Base-by-base conservation (phyloP, 30 jellyfish, hydroid and myxozoan genomes). In the Aurelia coerulea region DNA sequence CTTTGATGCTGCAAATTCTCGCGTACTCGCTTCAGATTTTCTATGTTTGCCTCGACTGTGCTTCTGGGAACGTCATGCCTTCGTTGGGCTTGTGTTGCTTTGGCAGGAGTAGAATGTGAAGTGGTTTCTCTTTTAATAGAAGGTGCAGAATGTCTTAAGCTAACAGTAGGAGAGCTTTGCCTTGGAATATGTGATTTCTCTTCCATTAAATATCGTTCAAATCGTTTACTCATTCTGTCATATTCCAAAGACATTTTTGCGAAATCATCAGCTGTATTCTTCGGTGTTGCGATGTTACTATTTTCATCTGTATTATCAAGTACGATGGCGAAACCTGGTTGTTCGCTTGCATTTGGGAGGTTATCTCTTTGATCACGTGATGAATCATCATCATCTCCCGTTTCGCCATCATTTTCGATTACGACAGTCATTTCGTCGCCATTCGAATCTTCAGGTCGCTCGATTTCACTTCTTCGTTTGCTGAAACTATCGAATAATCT, bases 331-430 rank as follows among this genome's bases (percentile, higher is more conserved):
- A 69, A 83, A 16, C 92, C 92, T 10, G 92, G 37, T 64, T 74
- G 49, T 10, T 58, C 92, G 33, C 51, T 34, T 18, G 64, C 59
- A 10, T n/a, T 64, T 83, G 83, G 75, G 32, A 69, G 39, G 29
- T 73, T 75, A 59, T 62, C 89, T 10, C 72, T 23, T 33, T 49
- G n/a, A 13, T 74, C 85, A 16, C 52, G 52, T 17, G 31, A 23
- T 10, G 7, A 23, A 16, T 15, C 49, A 13, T 62, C 71, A 7
- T 65, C 83, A 41, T 76, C 86, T 19, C 62, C 85, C 59, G 69
- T 90, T 31, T 65, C 88, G 29, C 74, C 96, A 68, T 87, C 96
- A 78, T 76, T 76, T 56, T 87, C 90, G n/a, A 87, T 78, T 29
- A 87, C 84, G 13, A 87, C 88, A 1, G 96, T 87, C 18, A 78